Base-by-base conservation (phyloP, 2,113 vertebrate species). In the Calyptomena viridis region DNA sequence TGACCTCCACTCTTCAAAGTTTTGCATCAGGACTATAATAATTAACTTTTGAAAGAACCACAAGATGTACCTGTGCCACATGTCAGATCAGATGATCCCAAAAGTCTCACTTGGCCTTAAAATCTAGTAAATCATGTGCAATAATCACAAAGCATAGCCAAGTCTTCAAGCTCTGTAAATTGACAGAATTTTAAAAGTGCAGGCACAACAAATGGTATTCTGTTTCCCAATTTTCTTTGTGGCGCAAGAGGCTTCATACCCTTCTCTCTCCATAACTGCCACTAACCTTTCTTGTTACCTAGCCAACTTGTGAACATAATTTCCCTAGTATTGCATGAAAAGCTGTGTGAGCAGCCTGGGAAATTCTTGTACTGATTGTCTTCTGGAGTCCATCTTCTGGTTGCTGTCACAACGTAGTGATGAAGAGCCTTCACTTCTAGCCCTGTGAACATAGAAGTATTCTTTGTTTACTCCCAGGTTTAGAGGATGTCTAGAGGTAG, bases 371-470 rank as follows among this genome's bases (percentile, higher is more conserved):
- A 12, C 11, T 42, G 18, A 5, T 73, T 80, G 14, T 81, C 52
- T 78, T 55, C 60, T 87, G 60, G 35, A 39, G 7, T 46, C 22
- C 23, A 18, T 50, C 30, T 74, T 62, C 16, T 63, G 12, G 27
- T 89, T 46, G 42, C 16, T 84, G 18, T 78, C 3, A 0, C 37
- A 56, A 6, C 0, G 1, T 14, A 40, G 2, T 7, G 13, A 14
- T 56, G 25, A 52, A 69, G 52, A 76, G 7, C 21, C 49, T 84
- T 76, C 24, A 5, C 21, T 53, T 53, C 20, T 60, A 33, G 4
- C 37, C 47, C 39, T 64, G 59, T 1, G 3, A 62, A 18, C 25
- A 5, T 20, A 8, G 5, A 40, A 6, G 23, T 28, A 11, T 6
- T 78, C 18, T 71, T 83, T 5, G 27, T 44, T 53, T 13, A 21